Conservation (phyloP, 2,888 invertebrate species). For the Diaprepes abbreviatus region DNA sequence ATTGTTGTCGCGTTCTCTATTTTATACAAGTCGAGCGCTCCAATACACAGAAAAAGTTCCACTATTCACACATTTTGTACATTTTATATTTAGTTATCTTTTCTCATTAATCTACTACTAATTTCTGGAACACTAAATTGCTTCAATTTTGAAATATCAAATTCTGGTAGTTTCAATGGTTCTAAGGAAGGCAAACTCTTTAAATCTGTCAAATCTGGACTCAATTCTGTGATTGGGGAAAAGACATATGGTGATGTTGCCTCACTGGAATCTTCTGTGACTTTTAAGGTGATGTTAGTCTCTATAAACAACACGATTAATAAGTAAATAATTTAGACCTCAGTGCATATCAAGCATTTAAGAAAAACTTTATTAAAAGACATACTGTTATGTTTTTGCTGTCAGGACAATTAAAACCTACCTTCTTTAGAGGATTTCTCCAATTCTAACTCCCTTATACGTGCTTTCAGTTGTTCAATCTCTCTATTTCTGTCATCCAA, state of each 20-base stretch:
- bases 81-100: conserved; percentile 6
- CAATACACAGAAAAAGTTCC: too few relatives aligned
- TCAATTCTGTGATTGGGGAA: conserved; percentile 66
- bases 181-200: conserved; percentile 69
- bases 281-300: conserved; percentile 59
- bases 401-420: too few relatives aligned
- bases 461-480: conserved; percentile 72
- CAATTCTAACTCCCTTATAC: conserved; percentile 72
- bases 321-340: too few relatives aligned
- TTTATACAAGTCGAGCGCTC: too few relatives aligned
- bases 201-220: conserved; percentile 62
- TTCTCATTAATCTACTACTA: conserved; percentile 24
- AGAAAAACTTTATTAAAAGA: too few relatives aligned
- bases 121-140: conserved; percentile 43
- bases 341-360: too few relatives aligned
- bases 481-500: conserved; percentile 78
- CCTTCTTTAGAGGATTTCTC: conserved; percentile 67
- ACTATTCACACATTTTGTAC: too few relatives aligned
- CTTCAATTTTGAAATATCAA: conserved; percentile 67
- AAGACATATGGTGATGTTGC: conserved; percentile 67
- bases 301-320: too few relatives aligned
- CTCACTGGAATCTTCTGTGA: conserved; percentile 64
- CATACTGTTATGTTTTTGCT: too few relatives aligned
- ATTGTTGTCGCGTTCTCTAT: too few relatives aligned
- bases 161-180: conserved; percentile 75